Percentiles rank a stretch among this genome's conserved stretches.
These are phyloP conservation scores for Harpagifer antarcticus DNA, from an alignment of 2,797 vertebrate genomes.

Conservation along the genomic window DNA sequence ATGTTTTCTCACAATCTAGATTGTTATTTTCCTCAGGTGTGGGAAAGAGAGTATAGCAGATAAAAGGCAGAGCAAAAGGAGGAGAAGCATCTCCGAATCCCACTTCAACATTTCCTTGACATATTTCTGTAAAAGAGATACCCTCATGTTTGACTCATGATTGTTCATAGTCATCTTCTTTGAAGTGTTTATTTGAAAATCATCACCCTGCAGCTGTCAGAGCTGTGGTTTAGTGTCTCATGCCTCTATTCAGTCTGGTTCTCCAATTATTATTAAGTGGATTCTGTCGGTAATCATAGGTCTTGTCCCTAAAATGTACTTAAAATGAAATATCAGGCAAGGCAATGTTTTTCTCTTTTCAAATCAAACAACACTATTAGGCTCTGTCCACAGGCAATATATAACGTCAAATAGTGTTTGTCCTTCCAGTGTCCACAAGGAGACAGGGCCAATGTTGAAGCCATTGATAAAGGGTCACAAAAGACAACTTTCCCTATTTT, in stretches of 20 bases:
- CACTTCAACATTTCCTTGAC: constrained; percentile 51
- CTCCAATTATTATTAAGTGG: constrained; percentile 51
- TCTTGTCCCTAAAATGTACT: constrained; percentile 26
- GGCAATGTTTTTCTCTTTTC: constrained; percentile 49
- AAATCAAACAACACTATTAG: constrained; percentile 55
- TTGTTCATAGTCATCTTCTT: constrained; percentile 36
- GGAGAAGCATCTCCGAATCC: constrained; percentile 56
- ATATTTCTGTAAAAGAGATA: constrained; percentile 44
- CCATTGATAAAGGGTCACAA: constrained; percentile 40
- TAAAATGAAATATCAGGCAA: constrained; percentile 38
- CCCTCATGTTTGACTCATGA: constrained; percentile 35
- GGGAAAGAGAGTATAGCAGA: constrained; percentile 46
- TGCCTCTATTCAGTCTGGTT: constrained; percentile 30
- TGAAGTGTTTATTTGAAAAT: constrained; percentile 53
- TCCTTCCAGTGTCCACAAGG: constrained; percentile 57
- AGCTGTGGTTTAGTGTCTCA: constrained; percentile 34
- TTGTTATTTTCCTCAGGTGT: constrained; percentile 60
- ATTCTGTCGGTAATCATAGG: constrained; percentile 32
- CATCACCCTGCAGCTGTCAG: constrained; percentile 41
- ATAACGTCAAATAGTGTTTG: constrained; percentile 48
- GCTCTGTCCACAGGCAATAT: constrained; percentile 31
- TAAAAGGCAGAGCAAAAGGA: constrained; percentile 23
- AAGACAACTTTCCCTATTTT: constrained; percentile 61
- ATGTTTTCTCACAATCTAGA: constrained; percentile 71
- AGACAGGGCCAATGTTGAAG: constrained; percentile 38